phyloP scores from a whole-genome alignment of 2,797 vertebrate genomes.

The Cichlasoma orientale region DNA sequence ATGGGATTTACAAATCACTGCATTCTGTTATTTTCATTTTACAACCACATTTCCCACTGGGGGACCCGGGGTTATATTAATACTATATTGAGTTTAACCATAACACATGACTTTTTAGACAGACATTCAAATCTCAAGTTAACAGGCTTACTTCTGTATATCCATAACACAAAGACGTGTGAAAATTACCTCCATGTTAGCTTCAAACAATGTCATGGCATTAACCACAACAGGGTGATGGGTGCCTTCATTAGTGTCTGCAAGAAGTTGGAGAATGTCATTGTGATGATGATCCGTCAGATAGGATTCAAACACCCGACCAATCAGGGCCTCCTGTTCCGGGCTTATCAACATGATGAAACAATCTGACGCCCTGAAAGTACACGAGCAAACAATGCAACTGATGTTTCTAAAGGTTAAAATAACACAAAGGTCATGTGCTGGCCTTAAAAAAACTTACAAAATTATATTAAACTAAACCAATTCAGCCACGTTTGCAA shows the following conservation, averaged over 20 bases:
- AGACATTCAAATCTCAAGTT: neutral
- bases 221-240: slow-evolving; percentile 89
- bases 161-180: neutral
- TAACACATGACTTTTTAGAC: neutral
- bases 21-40: neutral
- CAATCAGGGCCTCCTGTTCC: slow-evolving; percentile 85
- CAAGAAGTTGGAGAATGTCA: slow-evolving; percentile 83
- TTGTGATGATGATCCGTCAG: slow-evolving; percentile 85
- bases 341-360: slow-evolving; percentile 73
- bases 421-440: neutral
- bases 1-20: neutral
- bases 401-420: neutral
- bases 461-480: too few relatives aligned
- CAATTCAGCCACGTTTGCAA: too few relatives aligned
- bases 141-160: neutral
- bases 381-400: neutral
- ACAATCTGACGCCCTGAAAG: neutral
- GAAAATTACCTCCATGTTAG: slow-evolving; percentile 90
- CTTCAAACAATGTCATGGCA: slow-evolving; percentile 93
- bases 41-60: too few relatives aligned
- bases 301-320: slow-evolving; percentile 89
- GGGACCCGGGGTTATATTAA: neutral
- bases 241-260: slow-evolving; percentile 75
- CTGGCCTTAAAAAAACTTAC: neutral
- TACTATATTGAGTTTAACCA: neutral